Conservation (phyloP, 2,888 invertebrate genomes). For the Sphecodes monilicornis region DNA sequence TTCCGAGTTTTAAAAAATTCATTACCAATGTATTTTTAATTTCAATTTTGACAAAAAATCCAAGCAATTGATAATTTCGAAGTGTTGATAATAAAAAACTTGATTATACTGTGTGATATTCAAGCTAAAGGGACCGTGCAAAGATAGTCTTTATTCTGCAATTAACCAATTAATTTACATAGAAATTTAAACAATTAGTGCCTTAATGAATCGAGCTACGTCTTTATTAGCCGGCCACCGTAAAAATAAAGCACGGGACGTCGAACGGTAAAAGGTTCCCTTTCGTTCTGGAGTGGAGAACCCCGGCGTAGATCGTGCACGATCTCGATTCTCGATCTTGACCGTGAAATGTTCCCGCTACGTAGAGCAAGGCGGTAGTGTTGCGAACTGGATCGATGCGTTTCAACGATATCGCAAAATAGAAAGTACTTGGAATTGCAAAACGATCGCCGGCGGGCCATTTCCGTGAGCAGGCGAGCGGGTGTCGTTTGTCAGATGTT, state of each 20-base stretch:
- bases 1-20: background rate
- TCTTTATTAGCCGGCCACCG: background rate
- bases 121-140: background rate
- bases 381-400: slow-evolving; percentile 38
- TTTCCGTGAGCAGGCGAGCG: slow-evolving; percentile 37
- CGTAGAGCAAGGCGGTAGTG: background rate
- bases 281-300: background rate
- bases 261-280: slow-evolving; percentile 3
- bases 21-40: background rate
- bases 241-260: background rate
- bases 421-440: slow-evolving; percentile 56
- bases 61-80: background rate
- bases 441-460: slow-evolving; percentile 41
- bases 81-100: background rate
- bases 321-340: slow-evolving; percentile 33
- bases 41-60: background rate
- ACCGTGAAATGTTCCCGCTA: slow-evolving; percentile 43
- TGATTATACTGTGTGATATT: no score
- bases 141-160: background rate
- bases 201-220: background rate
- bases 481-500: slow-evolving; percentile 39
- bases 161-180: background rate
- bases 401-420: slow-evolving; percentile 41
- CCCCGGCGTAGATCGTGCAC: slow-evolving; percentile 6
- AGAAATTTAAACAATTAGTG: background rate